Evolutionary conservation across 92 coral and sea anemone genomes (phyloP), one percentile per base, ranked within the genome.

Genomic region (Umimayanthus chanpuru): DNA sequence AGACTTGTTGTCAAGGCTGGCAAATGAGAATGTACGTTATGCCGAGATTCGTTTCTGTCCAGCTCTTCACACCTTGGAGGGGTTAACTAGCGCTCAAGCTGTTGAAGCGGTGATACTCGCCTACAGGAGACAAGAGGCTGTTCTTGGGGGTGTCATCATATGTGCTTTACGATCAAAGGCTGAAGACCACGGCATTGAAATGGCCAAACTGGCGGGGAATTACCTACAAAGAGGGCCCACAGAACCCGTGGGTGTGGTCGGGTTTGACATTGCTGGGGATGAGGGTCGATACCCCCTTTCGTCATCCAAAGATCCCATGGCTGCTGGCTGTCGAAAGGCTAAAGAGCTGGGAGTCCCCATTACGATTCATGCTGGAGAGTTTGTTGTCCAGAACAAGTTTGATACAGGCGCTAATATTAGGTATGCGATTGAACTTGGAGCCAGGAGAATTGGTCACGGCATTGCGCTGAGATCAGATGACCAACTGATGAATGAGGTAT

Each of bases 21-120:
- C 78, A 14, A 3, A 4, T 16, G 87, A 83, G 58, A 83, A 83
- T 83, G 87, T 83, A 4, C 67, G 78, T 29, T 83, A 83, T 83
- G 87, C 87, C 1, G 87, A 83, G 87, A 83, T 83, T 30, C 76
- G 87, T 11, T 83, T 83, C 41, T 83, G 87, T 14, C 87, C 87
- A 25, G 66, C 50, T 0, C 87, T 83, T 41, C 87, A 83, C 47
- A 70, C 79, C 3, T 36, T 83, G 16, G 87, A 83, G 40, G 77
- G 65, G 6, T 12, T 83, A 9, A 36, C 67, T 9, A 18, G 28
- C 8, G 66, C 70, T 6, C 65, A 83, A 30, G 87, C 78, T 44
- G 66, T 71, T 71, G 87, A 83, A 25, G 87, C 79, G 4, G 87
- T 83, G 2, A 36, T 83, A 32, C 40, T 20, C 11, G 87, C 78